These are phyloP conservation scores for Chouioia cunea DNA, from an alignment of 2,888 invertebrate species.

Conservation along the genomic window DNA sequence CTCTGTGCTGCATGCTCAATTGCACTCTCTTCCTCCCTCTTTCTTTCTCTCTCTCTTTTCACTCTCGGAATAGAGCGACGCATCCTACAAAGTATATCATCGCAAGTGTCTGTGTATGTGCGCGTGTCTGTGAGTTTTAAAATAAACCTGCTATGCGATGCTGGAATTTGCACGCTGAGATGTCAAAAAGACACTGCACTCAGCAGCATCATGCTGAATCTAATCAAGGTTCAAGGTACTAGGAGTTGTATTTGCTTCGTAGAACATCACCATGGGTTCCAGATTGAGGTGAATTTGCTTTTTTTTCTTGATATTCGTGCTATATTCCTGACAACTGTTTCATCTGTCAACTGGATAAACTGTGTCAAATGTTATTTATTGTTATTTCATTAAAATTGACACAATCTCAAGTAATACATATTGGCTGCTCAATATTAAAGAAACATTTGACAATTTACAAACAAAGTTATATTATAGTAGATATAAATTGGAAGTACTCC, in stretches of 20 bases:
- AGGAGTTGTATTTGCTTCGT: constrained; percentile 11
- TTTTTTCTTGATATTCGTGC: neutral
- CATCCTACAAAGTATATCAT: constrained; percentile 9
- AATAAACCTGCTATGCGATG: constrained; percentile 36
- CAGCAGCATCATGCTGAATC: constrained; percentile 23
- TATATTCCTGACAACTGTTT: no score
- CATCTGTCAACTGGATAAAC: no score
- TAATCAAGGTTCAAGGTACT: constrained; percentile 17
- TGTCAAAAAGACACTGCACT: constrained; percentile 4
- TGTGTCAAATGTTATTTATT: no score
- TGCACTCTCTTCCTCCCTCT: no score
- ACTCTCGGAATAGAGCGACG: neutral
- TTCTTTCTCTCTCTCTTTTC: no score
- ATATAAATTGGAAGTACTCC: no score
- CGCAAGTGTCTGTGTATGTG: neutral
- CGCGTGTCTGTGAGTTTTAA: constrained; percentile 32
- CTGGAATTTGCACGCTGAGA: constrained; percentile 30
- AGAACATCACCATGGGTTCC: constrained; percentile 40
- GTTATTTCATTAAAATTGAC: no score
- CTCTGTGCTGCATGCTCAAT: constrained; percentile 2
- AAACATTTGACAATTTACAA: no score
- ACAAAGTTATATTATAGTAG: no score
- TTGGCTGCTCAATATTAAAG: no score
- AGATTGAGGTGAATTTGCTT: constrained; percentile 41
- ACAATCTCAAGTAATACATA: no score